Percentiles rank a stretch among this genome's conserved stretches.
Conservation (phyloP, 2,113 vertebrate species). For the Atrichornis clamosus region DNA sequence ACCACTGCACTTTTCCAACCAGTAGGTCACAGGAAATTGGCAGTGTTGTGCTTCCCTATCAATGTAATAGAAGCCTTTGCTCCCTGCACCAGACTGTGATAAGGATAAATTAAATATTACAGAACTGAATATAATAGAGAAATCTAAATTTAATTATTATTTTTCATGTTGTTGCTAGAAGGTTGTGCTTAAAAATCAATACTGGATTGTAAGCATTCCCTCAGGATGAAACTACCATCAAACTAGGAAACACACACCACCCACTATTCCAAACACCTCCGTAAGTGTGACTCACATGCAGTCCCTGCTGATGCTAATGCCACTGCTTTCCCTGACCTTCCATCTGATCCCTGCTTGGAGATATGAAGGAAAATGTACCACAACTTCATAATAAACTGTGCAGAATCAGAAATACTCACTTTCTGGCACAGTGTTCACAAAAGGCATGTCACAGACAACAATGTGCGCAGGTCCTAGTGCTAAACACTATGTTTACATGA, state of each 20-base stretch:
- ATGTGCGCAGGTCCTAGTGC: neutral
- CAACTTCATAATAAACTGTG: neutral
- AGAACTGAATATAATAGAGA: neutral
- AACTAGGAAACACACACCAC: neutral
- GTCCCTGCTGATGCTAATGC: neutral
- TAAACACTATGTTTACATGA: neutral
- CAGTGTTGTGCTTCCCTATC: neutral
- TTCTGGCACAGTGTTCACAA: neutral
- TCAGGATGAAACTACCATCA: neutral
- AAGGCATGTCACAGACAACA: neutral
- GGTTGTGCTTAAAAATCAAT: neutral
- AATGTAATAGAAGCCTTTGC: neutral
- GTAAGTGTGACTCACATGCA: neutral
- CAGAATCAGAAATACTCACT: neutral
- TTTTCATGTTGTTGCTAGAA: neutral
- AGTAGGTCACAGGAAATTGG: neutral
- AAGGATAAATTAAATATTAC: neutral
- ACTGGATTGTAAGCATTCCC: neutral
- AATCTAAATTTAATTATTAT: neutral
- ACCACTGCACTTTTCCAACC: neutral
- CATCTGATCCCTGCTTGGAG: neutral
- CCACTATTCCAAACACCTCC: neutral
- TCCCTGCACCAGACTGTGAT: neutral
- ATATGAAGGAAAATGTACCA: neutral
- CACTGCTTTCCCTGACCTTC: neutral